Base-by-base conservation (phyloP, 2,888 invertebrate species). In the Diabrotica balteata region DNA sequence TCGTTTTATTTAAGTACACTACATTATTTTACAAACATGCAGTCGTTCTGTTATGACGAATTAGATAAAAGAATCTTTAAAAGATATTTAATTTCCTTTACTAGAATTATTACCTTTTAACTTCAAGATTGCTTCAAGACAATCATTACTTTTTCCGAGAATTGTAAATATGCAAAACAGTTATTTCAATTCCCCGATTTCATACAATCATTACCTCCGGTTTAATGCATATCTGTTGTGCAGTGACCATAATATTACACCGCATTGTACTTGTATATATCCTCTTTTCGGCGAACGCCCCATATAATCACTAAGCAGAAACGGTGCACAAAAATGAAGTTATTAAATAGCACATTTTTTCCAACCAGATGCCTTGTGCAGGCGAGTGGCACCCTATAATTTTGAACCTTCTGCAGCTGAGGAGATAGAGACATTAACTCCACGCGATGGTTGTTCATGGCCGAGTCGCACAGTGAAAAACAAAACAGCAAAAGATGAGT, bases 341-440 rank as follows among this genome's bases (percentile, higher is more conserved):
- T 68, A 68, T 68, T 63, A 68, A 57, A 50, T 51, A 54, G 51
- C 46, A 50, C 60, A 64, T 59, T 63, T 64, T 68, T 68, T 63
- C 45, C 47, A 68, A 61, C 55, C 64, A 68, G 68, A 68, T 68
- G 68, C 63, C 59, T 67, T 63, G 67, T 62, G 54, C 63, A 63
- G 54, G 55, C 68, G 45, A 62, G 45, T 42, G 51, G 59, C 58
- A 66, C 59, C 68, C 68, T 66, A 68, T 68, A 68, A 68, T 68
- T 68, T 66, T 55, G 54, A 55, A 63, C 63, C 63, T 63, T 63
- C 63, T 50, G 63, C 63, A 63, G 63, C 63, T 63, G 64, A 67
- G 57, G 47, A 68, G 68, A 68, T 68, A 68, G 61, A 68, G 68
- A 68, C 68, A 64, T 68, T 65, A 68, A 68, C 55, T 65, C 50